Conservation (phyloP, 2,888 invertebrate genomes). For the Hesperia comma region DNA sequence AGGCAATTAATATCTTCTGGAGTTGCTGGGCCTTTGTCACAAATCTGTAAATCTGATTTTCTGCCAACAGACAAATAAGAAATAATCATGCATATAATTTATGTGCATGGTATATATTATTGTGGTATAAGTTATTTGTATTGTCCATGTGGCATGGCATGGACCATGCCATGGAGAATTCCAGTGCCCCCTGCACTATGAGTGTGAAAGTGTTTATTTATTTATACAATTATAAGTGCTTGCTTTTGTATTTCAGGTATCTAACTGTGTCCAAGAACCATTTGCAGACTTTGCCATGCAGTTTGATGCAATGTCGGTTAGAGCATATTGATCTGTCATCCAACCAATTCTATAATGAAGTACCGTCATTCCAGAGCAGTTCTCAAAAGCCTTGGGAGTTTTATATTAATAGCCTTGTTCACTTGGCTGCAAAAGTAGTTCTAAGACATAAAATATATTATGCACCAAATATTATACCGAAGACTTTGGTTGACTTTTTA, state of each 20-base stretch:
- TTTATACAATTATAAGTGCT: too few relatives aligned
- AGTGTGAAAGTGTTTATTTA: too few relatives aligned
- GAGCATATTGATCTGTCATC: slow-evolving; percentile 83
- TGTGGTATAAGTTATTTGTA: too few relatives aligned
- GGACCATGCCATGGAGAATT: too few relatives aligned
- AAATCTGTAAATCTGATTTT: too few relatives aligned
- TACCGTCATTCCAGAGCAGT: slow-evolving; percentile 39
- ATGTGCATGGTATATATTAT: too few relatives aligned
- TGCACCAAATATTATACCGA: slow-evolving; percentile 83
- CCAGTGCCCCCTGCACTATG: too few relatives aligned
- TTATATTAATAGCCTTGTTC: slow-evolving; percentile 78
- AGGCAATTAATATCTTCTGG: too few relatives aligned
- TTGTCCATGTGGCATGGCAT: too few relatives aligned
- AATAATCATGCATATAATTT: too few relatives aligned
- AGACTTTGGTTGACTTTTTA: slow-evolving; percentile 83
- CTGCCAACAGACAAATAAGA: too few relatives aligned
- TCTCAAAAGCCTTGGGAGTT: slow-evolving; percentile 61
- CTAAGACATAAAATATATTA: slow-evolving; percentile 81
- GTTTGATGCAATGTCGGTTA: slow-evolving; percentile 80
- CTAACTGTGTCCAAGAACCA: slow-evolving; percentile 83
- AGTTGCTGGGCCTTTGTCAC: too few relatives aligned
- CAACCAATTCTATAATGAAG: slow-evolving; percentile 75
- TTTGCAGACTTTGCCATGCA: slow-evolving; percentile 84
- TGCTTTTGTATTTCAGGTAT: slow-evolving; percentile 66
- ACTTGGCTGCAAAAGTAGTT: slow-evolving; percentile 81